These are phyloP conservation scores for Bucorvus abyssinicus DNA, from an alignment of 2,797 vertebrate genomes.

Conservation along the genomic window DNA sequence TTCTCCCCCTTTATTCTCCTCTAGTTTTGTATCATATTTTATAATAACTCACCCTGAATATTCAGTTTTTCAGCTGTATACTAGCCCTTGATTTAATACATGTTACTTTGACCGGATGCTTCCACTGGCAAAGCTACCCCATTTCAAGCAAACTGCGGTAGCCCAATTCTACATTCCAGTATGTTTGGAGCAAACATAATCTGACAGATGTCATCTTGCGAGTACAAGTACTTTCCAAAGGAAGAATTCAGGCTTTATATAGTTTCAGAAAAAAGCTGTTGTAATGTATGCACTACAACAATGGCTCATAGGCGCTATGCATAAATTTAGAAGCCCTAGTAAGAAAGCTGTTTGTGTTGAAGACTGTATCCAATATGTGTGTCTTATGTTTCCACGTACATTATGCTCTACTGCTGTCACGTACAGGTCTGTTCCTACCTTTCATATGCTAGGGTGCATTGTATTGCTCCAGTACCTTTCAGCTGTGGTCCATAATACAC, in stretches of 20 bases:
- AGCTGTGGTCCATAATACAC: not conserved
- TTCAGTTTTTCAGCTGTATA: not conserved
- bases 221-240: not conserved
- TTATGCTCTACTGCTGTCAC: rapidly evolving
- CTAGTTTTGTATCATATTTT: not conserved
- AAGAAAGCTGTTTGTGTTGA: not conserved
- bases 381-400: not conserved
- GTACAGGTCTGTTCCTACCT: not conserved
- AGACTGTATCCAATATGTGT: not conserved
- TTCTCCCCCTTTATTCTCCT: not conserved
- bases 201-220: not conserved
- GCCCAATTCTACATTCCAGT: not conserved
- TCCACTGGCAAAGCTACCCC: not conserved
- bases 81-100: not conserved
- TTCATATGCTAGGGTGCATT: rapidly evolving
- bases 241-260: not conserved
- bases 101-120: not conserved
- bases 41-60: not conserved
- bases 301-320: not conserved
- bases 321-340: not conserved
- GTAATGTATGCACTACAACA: not conserved
- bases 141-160: not conserved
- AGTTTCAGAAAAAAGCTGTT: not conserved
- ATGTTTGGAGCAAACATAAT: not conserved
- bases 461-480: not conserved